phyloP scores from a whole-genome alignment of 2,888 invertebrate species.

The Melikaiella ostensackeni region DNA sequence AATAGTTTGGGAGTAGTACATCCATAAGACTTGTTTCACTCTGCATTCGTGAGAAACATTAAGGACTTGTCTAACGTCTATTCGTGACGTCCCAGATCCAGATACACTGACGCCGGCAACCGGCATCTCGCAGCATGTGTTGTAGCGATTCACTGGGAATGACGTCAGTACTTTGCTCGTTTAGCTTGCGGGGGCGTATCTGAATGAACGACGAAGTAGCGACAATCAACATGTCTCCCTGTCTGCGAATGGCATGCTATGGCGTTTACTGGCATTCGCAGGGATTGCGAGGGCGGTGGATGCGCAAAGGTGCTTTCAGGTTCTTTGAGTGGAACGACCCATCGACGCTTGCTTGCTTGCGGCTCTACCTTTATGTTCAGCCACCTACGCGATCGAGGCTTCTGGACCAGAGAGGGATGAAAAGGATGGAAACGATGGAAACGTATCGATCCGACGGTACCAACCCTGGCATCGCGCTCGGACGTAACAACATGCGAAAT shows the following conservation, averaged over 20 bases:
- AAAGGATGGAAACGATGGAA: not conserved
- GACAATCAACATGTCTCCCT: conserved; percentile 27
- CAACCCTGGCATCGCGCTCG: not conserved
- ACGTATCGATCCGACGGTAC: not conserved
- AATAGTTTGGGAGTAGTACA: too few relatives aligned
- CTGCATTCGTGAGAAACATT: too few relatives aligned
- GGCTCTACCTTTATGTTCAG: conserved; percentile 1
- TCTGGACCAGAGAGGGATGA: not conserved
- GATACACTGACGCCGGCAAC: conserved; percentile 1
- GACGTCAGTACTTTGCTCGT: conserved; percentile 29
- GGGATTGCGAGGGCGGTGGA: conserved; percentile 19
- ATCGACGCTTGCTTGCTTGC: conserved; percentile 19
- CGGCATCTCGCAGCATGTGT: not conserved
- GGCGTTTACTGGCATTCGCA: not conserved
- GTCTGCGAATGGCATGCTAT: not conserved
- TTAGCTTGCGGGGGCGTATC: conserved; percentile 30
- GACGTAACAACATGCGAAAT: not conserved
- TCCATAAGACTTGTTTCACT: too few relatives aligned
- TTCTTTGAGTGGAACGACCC: conserved; percentile 37
- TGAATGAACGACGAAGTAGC: conserved; percentile 27
- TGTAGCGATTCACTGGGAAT: conserved; percentile 24
- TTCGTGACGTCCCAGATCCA: conserved; percentile 24
- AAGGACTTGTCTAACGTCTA: not conserved
- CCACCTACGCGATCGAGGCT: not conserved
- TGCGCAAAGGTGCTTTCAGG: conserved; percentile 34